Base-by-base conservation (phyloP, 1,140 invertebrate species). In the Zaprionus capensis region DNA sequence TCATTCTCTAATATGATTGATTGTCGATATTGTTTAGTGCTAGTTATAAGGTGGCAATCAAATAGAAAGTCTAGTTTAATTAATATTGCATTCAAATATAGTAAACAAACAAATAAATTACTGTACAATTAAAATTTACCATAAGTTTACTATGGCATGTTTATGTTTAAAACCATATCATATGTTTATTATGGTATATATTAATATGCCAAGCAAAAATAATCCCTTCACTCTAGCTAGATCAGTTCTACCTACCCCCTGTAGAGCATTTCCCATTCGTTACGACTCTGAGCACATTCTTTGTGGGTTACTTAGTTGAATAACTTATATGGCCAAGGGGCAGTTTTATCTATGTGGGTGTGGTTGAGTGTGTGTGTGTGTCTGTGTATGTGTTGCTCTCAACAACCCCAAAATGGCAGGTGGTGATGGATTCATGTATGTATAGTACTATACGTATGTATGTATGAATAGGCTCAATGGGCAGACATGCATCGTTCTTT, bases 341-440 rank as follows among this genome's bases (percentile, higher is more conserved):
- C 83, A 80, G 83, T 84, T 80, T 80, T 80, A 77, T 83, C 72
- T 84, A 80, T 70, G 49, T 55, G 71, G 67, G 66, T 71, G 61
- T 71, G 66, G 67, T 51, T 61, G 5, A 34, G 51, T 66, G 49
- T 38, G 57, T 61, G 51, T 44, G 49, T 65, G 24, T 20, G 56
- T 61, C 46, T 44, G 49, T 65, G 24, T 20, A 49, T 58, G 15
- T 49, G 46, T 70, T 44, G 44, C 68, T 71, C 17, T 69, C 53
- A 84, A 44, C 83, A 83, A 88, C 84, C 83, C 83, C 83, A 80
- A 86, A 84, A 88, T 80, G 84, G 84, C 83, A 86, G 83, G 83
- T 86, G 83, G 80, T 74, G 86, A 38, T 49, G 34, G 9, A 55
- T 65, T 41, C 26, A 62, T 17, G 56, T 41, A 15, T 31, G n/a